These are phyloP conservation scores for Varanus salvator DNA, from an alignment of 2,113 vertebrate genomes.

Conservation along the genomic window DNA sequence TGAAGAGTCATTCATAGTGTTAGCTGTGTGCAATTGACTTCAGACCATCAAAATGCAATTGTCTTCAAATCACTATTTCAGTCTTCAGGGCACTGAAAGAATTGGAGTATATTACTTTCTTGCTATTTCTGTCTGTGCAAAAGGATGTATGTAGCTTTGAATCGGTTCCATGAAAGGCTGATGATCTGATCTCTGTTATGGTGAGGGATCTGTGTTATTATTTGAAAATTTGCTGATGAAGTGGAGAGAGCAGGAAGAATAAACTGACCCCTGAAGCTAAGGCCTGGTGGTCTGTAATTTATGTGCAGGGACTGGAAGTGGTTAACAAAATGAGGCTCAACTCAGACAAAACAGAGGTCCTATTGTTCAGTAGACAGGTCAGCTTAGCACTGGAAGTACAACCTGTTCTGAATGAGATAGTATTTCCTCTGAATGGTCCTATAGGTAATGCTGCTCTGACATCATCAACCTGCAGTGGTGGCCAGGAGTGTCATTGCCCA, in stretches of 20 bases:
- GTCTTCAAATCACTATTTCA: slow-evolving; percentile 27
- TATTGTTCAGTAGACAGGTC: no score
- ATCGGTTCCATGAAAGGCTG: not conserved
- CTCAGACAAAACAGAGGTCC: no score
- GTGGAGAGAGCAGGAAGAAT: not conserved
- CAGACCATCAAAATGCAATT: slow-evolving; percentile 14
- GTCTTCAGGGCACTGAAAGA: slow-evolving; percentile 3
- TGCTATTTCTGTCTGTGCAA: slow-evolving; percentile 13
- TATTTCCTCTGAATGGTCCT: no score
- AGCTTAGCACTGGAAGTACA: no score
- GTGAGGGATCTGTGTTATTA: slow-evolving; percentile 21
- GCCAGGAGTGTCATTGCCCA: no score
- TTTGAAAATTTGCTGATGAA: not conserved
- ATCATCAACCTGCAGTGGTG: no score
- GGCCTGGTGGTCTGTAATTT: not conserved
- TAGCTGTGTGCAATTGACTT: slow-evolving; percentile 19
- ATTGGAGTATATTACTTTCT: slow-evolving; percentile 25
- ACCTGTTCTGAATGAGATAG: no score
- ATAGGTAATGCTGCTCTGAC: no score
- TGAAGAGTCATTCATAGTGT: not conserved
- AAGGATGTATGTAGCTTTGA: not conserved
- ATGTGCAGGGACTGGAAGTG: no score
- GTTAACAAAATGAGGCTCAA: no score
- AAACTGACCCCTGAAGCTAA: not conserved
- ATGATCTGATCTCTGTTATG: not conserved